Evolutionary conservation across 2,888 invertebrate genomes (phyloP).

Genomic region (Xylocampa areola): DNA sequence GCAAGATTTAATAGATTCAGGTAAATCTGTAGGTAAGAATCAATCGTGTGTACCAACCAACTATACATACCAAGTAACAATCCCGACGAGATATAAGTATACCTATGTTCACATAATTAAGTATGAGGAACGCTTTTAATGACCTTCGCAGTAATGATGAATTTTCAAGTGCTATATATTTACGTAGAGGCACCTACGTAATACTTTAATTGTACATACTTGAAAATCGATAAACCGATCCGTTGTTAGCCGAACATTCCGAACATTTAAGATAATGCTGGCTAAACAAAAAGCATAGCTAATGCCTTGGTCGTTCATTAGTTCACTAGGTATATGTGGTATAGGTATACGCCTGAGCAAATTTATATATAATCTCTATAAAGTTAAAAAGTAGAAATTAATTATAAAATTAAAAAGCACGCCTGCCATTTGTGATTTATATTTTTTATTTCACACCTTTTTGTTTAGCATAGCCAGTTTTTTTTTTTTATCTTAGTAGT

Average conservation of each 20-base stretch:
- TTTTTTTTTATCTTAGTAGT: too few relatives aligned
- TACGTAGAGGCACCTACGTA: too few relatives aligned
- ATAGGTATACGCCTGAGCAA: too few relatives aligned
- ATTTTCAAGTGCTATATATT: slow-evolving; percentile 1
- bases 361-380: too few relatives aligned
- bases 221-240: slow-evolving; percentile 1
- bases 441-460: too few relatives aligned
- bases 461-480: too few relatives aligned
- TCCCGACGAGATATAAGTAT: not conserved
- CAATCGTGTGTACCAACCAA: slow-evolving; percentile 11
- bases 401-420: too few relatives aligned
- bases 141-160: slow-evolving; percentile 19
- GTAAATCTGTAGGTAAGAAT: slow-evolving; percentile 33
- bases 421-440: too few relatives aligned
- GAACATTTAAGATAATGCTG: slow-evolving; percentile 30
- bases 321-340: too few relatives aligned
- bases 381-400: too few relatives aligned
- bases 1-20: slow-evolving; percentile 44
- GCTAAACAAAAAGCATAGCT: slow-evolving; percentile 28
- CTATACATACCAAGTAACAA: not conserved
- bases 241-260: slow-evolving; percentile 3
- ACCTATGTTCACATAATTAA: too few relatives aligned
- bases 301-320: slow-evolving; percentile 25
- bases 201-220: not conserved
- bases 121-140: slow-evolving; percentile 7